A percentile compares a stretch with the other conserved stretches of the same genome.
Conservation (phyloP, 2,888 invertebrate species). For the Clivina fossor region DNA sequence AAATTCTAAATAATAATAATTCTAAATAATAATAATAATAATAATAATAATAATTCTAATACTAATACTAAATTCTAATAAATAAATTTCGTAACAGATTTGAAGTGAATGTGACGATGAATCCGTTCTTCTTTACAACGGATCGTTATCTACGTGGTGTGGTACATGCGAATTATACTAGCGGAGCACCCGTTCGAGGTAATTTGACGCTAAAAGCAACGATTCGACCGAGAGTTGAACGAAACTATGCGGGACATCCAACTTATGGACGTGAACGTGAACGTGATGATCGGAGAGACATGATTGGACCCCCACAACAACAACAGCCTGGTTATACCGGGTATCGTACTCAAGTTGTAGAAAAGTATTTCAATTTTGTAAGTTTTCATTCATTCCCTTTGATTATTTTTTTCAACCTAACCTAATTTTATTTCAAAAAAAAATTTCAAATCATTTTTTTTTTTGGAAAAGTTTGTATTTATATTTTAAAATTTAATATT, state of each 20-base stretch:
- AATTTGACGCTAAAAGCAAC: constrained; percentile 85
- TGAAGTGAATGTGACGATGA: constrained; percentile 91
- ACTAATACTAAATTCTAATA: background rate
- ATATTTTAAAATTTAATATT: constrained; percentile 25
- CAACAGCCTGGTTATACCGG: background rate
- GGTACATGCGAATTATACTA: constrained; percentile 94
- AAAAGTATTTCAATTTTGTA: constrained; percentile 75
- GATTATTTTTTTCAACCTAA: too few relatives aligned
- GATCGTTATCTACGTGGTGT: constrained; percentile 82
- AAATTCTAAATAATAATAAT: too few relatives aligned
- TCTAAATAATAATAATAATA: background rate
- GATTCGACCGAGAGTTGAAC: constrained; percentile 65
- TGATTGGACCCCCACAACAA: background rate
- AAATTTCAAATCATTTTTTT: constrained; percentile 6
- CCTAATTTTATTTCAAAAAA: constrained; percentile 1
- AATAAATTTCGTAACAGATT: constrained; percentile 36
- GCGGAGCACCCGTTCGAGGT: constrained; percentile 86
- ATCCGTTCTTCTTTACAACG: constrained; percentile 88
- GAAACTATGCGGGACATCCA: constrained; percentile 12
- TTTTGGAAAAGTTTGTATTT: constrained; percentile 9
- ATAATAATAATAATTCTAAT: background rate
- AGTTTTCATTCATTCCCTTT: constrained; percentile 51
- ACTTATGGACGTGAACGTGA: constrained; percentile 4
- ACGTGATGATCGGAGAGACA: background rate
- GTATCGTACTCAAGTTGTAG: constrained; percentile 45